Base-by-base conservation (phyloP, 2,888 invertebrate species). In the Drosophila leonis region DNA sequence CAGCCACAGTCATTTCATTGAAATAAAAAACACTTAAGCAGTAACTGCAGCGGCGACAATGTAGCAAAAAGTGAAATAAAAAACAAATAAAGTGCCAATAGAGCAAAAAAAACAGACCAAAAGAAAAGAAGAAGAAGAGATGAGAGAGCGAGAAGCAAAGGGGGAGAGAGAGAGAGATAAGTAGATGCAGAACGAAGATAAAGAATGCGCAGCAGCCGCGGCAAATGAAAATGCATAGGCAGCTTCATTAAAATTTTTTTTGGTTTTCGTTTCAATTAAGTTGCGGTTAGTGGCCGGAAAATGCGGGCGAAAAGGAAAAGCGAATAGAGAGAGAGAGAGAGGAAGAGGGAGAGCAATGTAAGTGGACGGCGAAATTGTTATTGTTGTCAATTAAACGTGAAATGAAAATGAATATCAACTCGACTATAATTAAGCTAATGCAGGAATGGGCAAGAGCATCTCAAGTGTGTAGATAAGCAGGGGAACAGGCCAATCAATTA, bases 261-360 rank as follows among this genome's bases (percentile, higher is more conserved):
- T 72, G 86, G 78, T 86, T 80, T 83, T 78, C 88, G 80, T 83
- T 83, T 85, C 88, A 83, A 83, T 83, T 88, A 83, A 85, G 78
- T 83, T 85, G 88, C 88, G 88, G 83, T 73, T 83, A 59, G 66
- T 85, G 78, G 78, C 75, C 78, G 76, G 77, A 75, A 88, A 88
- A 72, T 82, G 82, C 73, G 71, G 78, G 78, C 63, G 77, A 15
- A 15, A 20, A 18, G 24, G 37, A 33, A 33, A 35, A 46, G 10
- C n/a, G 1, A n/a, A n/a, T 31, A 49, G n/a, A 1, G 4, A 46
- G 9, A 1, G 15, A 0, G 3, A 24, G n/a, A 9, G 9, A n/a
- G n/a, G n/a, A n/a, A 9, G 1, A 24, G 15, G 4, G 48, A n/a
- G 29, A 6, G 48, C 2, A 29, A n/a, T 24, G 39, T 54, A 49